phyloP scores from a whole-genome alignment of 2,888 invertebrate species.

The Diplazon laetatorius region DNA sequence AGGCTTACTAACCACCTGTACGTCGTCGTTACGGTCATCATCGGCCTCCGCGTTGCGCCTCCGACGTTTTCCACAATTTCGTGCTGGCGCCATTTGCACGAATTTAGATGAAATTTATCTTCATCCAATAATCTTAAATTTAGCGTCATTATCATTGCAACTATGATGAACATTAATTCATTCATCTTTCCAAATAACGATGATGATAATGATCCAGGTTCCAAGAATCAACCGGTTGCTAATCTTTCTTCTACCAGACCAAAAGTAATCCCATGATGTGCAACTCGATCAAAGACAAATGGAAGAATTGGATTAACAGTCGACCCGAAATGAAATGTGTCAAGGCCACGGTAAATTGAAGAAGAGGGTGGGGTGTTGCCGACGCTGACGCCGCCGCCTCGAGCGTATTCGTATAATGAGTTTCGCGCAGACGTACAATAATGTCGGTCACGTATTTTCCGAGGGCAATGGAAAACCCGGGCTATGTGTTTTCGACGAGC shows the following conservation, averaged over 20 bases:
- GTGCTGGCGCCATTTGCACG: conserved; percentile 51
- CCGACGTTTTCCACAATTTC: conserved; percentile 48
- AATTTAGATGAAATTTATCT: conserved; percentile 54
- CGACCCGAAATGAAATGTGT: conserved; percentile 37
- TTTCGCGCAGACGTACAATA: not conserved
- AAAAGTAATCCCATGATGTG: too few species aligned
- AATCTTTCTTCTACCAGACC: too few species aligned
- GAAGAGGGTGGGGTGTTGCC: not conserved
- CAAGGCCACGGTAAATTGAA: conserved; percentile 19
- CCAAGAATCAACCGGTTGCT: too few species aligned
- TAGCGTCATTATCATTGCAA: too few species aligned
- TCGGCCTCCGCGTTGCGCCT: conserved; percentile 61
- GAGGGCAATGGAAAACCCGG: conserved; percentile 8
- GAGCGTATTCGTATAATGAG: too few species aligned
- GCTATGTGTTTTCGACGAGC: conserved; percentile 35
- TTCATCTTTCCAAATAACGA: too few species aligned
- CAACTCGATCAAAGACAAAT: not conserved
- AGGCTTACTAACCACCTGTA: conserved; percentile 68
- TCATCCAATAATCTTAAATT: not conserved
- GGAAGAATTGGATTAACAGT: not conserved
- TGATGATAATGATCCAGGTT: not conserved
- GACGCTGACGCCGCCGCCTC: conserved; percentile 1
- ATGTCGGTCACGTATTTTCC: conserved; percentile 11
- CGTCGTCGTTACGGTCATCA: conserved; percentile 55
- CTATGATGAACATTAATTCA: too few species aligned